phyloP scores from a whole-genome alignment of 2,797 vertebrate genomes.

The Lepus townsendii region DNA sequence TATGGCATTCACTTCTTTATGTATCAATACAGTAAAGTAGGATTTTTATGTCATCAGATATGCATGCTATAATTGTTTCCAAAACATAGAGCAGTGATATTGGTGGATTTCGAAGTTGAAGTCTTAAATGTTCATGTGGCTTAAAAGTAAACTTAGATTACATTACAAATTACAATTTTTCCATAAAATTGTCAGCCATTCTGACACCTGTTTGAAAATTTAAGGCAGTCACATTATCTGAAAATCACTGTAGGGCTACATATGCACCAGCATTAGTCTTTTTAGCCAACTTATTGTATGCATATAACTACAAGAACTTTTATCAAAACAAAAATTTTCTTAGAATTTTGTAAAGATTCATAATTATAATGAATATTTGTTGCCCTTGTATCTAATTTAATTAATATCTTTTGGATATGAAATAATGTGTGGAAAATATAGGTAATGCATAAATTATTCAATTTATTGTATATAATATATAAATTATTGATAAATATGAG shows the following conservation, averaged over 20 bases:
- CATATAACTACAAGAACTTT: not conserved
- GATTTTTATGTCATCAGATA: not conserved
- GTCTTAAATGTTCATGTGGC: not conserved
- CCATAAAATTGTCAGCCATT: not conserved
- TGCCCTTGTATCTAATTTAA: not conserved
- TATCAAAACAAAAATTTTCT: constrained; percentile 23
- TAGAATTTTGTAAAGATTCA: not conserved
- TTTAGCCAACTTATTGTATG: not conserved
- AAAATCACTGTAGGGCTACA: not conserved
- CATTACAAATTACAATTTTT: not conserved
- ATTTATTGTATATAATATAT: not conserved
- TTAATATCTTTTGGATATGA: not conserved
- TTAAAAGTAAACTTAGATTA: constrained; percentile 11
- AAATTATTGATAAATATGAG: not conserved
- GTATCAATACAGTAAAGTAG: not conserved
- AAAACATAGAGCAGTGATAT: constrained; percentile 17
- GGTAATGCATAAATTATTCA: not conserved
- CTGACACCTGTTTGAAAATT: constrained; percentile 36
- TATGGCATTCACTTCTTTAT: not conserved
- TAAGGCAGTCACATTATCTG: not conserved
- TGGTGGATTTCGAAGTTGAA: constrained; percentile 15
- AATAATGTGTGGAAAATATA: not conserved
- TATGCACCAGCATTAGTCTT: not conserved
- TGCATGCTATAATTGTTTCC: not conserved
- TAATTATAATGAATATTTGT: not conserved